Conservation (phyloP, 92 coral and sea anemone genomes). For the Epizoanthus scotinus region DNA sequence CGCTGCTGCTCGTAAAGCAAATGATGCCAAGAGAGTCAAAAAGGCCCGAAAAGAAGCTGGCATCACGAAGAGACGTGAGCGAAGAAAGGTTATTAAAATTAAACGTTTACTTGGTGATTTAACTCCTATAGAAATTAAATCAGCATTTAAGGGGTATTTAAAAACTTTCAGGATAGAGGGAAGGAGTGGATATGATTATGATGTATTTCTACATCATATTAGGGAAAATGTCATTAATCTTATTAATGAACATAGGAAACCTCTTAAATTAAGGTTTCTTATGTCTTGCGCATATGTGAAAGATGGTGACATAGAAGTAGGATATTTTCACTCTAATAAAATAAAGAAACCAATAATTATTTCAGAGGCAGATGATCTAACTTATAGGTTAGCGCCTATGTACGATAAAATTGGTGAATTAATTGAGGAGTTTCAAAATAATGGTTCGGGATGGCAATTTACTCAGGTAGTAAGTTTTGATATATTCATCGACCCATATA, state of each 20-base stretch:
- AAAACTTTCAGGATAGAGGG: neutral
- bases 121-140: no score
- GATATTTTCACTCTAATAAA: neutral
- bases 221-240: neutral
- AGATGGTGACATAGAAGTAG: constrained; percentile 3
- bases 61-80: no score
- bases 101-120: no score
- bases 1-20: no score
- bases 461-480: neutral
- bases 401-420: neutral
- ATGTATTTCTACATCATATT: neutral
- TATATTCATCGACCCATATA: constrained; percentile 11
- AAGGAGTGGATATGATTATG: neutral
- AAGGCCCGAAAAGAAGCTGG: no score
- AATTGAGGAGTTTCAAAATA: neutral
- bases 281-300: neutral
- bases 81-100: no score
- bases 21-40: no score
- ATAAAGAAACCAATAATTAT: no score
- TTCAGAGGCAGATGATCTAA: neutral
- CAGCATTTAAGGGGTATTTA: constrained; percentile 7
- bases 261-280: neutral
- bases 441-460: neutral
- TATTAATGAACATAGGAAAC: neutral
- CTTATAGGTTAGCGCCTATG: neutral